Percentiles rank a stretch among this genome's conserved stretches.
These are phyloP conservation scores for Phylloscopus collybita DNA, from an alignment of 2,797 vertebrate genomes.

Conservation along the genomic window DNA sequence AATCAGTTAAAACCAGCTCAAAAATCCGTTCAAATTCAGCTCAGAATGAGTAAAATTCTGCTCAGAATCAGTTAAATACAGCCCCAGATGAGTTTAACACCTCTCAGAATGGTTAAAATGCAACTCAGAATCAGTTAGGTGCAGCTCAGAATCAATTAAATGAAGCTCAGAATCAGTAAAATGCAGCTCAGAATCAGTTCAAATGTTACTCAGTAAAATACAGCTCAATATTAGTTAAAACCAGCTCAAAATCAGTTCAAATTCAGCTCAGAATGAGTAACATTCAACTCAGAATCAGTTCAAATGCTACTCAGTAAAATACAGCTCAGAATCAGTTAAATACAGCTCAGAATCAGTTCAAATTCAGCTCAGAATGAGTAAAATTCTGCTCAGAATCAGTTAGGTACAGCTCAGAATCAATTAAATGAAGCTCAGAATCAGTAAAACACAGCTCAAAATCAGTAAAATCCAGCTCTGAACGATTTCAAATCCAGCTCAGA, in stretches of 20 bases:
- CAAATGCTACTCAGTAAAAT: no score
- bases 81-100: background rate
- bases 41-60: fast-evolving
- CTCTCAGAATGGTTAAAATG: no score
- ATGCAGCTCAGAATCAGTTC: background rate
- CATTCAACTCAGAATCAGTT: background rate
- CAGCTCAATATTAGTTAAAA: background rate
- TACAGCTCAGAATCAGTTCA: background rate
- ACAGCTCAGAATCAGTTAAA: fast-evolving
- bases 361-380: no score
- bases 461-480: background rate
- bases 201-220: background rate
- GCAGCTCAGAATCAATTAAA: background rate
- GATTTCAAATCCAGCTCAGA: background rate
- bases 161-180: no score
- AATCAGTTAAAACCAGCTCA: no score
- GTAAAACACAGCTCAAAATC: background rate
- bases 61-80: background rate
- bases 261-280: fast-evolving
- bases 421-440: background rate
- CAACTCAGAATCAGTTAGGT: background rate
- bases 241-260: background rate
- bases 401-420: fast-evolving
- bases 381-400: background rate
- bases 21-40: fast-evolving